Percentiles rank a stretch among this genome's conserved stretches.
Conservation (phyloP, 2,888 invertebrate genomes). For the Cataglyphis altisquamis region DNA sequence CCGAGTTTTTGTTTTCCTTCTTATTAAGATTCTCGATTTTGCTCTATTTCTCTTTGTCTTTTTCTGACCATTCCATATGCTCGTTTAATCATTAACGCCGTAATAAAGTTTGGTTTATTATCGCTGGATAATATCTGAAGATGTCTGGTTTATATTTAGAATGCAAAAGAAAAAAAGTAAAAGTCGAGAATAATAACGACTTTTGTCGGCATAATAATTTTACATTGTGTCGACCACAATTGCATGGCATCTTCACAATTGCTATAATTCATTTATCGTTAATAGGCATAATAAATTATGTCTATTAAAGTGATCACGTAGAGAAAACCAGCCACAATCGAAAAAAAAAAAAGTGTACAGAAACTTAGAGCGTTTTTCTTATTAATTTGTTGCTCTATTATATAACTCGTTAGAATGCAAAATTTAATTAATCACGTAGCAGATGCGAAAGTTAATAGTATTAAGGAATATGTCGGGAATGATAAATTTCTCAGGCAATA, state of each 20-base stretch:
- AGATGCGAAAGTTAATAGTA: not conserved
- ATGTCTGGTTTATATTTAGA: not conserved
- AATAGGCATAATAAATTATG: constrained; percentile 2
- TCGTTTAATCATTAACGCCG: not conserved
- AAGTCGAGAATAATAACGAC: not conserved
- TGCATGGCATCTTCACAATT: constrained; percentile 7
- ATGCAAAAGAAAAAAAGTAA: not conserved
- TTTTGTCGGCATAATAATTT: constrained; percentile 7
- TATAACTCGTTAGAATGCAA: not conserved
- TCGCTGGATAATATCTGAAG: not conserved
- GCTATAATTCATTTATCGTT: constrained; percentile 24
- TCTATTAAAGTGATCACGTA: not conserved
- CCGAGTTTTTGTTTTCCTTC: not conserved
- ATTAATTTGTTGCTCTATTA: constrained; percentile 6
- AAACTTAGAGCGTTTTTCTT: not conserved
- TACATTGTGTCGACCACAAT: constrained; percentile 3
- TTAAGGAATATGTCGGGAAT: constrained; percentile 19
- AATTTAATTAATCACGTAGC: constrained; percentile 8
- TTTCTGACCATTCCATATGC: not conserved
- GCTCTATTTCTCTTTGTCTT: constrained; percentile 39
- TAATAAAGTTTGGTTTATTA: not conserved
- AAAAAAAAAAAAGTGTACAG: not conserved
- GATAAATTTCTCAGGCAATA: constrained; percentile 34
- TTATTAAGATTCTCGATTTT: not conserved
- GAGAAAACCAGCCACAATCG: not conserved